Conservation (phyloP, 1,140 invertebrate genomes). For the Lasioglossum albipes region DNA sequence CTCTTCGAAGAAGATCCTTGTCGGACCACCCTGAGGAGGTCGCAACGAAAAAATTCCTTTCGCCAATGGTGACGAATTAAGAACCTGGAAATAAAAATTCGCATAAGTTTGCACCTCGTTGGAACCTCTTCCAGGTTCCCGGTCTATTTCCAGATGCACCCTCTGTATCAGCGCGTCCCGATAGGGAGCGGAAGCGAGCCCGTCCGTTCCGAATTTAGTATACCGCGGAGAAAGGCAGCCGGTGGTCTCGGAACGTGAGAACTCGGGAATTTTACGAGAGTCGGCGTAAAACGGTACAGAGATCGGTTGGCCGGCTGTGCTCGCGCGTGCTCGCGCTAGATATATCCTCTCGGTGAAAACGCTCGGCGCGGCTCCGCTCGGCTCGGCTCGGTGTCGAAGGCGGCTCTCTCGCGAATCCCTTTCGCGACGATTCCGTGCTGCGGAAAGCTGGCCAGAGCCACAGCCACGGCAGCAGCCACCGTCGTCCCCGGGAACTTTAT, state of each 20-base stretch:
- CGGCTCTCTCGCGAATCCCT: constrained; percentile 20
- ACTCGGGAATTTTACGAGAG: constrained; percentile 34
- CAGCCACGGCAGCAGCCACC: constrained; percentile 10
- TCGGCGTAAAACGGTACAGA: constrained; percentile 14
- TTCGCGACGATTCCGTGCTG: constrained; percentile 21
- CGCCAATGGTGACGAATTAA: too few species aligned
- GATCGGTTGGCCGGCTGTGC: not conserved
- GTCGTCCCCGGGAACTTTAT: constrained; percentile 69
- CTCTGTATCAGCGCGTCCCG: not conserved
- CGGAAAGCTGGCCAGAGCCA: constrained; percentile 19
- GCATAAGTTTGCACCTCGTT: too few species aligned
- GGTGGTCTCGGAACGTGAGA: constrained; percentile 15
- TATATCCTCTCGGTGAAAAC: constrained; percentile 21
- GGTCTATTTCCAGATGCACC: too few species aligned
- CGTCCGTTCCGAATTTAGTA: too few species aligned
- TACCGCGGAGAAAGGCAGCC: too few species aligned
- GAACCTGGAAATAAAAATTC: too few species aligned
- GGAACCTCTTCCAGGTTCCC: too few species aligned
- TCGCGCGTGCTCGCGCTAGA: not conserved
- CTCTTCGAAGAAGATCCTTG: too few species aligned
- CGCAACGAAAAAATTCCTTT: too few species aligned
- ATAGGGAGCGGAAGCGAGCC: not conserved
- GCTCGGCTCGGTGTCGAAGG: constrained; percentile 4
- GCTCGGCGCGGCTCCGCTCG: constrained; percentile 4
- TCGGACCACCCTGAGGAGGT: too few species aligned